Evolutionary conservation across 2,888 invertebrate genomes (phyloP).

Genomic region (Dynastes maya): DNA sequence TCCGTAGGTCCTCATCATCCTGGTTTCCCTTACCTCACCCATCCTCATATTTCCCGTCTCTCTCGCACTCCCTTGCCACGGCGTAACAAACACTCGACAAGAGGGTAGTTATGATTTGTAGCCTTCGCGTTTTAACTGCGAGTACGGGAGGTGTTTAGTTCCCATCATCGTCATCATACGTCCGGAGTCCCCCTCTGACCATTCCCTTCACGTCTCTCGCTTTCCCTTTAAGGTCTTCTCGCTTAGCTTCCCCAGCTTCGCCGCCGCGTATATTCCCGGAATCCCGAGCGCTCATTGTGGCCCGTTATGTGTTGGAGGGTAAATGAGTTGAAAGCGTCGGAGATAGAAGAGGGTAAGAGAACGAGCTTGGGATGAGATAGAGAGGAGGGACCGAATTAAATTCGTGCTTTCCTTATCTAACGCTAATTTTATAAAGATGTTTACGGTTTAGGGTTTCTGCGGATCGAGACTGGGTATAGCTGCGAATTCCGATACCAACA

Average conservation of each 20-base stretch:
- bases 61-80: neutral
- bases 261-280: neutral
- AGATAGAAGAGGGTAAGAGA: neutral
- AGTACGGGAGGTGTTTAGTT: constrained; percentile 65
- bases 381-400: constrained; percentile 38
- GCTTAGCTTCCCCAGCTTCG: neutral
- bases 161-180: constrained; percentile 59
- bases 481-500: constrained; percentile 4
- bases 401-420: constrained; percentile 42
- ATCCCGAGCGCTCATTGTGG: constrained; percentile 38
- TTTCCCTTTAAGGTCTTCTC: neutral
- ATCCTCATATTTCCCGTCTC: neutral
- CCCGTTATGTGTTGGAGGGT: constrained; percentile 47
- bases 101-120: constrained; percentile 67
- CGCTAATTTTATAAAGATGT: constrained; percentile 48
- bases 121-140: constrained; percentile 64
- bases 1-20: neutral
- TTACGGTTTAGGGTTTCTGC: constrained; percentile 27
- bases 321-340: constrained; percentile 37
- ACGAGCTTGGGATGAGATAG: neutral
- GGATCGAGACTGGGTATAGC: neutral
- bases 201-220: neutral
- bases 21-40: neutral
- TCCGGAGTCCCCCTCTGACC: constrained; percentile 35
- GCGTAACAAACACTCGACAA: constrained; percentile 43